These are phyloP conservation scores for Thamnaconus septentrionalis DNA, from an alignment of 2,113 vertebrate species.

Conservation along the genomic window DNA sequence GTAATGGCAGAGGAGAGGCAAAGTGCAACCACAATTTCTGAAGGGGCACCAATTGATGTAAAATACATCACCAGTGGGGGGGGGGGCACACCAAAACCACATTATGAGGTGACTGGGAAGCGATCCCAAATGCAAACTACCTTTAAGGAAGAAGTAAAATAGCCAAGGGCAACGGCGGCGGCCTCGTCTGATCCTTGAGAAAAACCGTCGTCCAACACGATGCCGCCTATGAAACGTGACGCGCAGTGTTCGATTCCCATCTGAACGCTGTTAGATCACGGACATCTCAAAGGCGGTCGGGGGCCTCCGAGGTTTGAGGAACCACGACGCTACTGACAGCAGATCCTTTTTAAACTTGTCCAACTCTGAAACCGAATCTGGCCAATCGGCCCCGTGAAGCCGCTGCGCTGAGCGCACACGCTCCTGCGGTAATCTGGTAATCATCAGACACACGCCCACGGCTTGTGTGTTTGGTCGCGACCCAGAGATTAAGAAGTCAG, in stretches of 20 bases:
- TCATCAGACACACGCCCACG: conserved; percentile 44
- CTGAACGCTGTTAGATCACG: conserved; percentile 12
- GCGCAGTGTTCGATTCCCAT: conserved; percentile 28
- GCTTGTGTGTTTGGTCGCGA: conserved; percentile 23
- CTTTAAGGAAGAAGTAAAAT: background rate
- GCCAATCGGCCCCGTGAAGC: conserved; percentile 35
- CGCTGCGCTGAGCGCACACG: background rate
- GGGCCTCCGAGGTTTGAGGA: conserved; percentile 4
- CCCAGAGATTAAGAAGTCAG: conserved; percentile 47
- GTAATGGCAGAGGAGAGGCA: conserved; percentile 14
- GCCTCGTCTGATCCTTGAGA: conserved; percentile 4
- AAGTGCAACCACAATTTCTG: conserved; percentile 9
- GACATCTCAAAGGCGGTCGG: background rate
- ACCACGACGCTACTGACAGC: conserved; percentile 47
- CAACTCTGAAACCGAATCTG: conserved; percentile 50
- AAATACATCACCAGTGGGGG: conserved; percentile 13
- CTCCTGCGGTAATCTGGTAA: conserved; percentile 46
- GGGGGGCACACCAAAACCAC: conserved; percentile 15
- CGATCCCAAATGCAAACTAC: conserved; percentile 8
- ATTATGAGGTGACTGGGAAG: conserved; percentile 16
- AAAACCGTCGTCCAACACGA: background rate
- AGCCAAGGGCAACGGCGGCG: background rate
- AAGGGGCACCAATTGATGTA: conserved; percentile 15
- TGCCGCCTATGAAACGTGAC: conserved; percentile 13
- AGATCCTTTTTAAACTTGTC: conserved; percentile 32